Evolutionary conservation across 2,113 vertebrate species (phyloP), one percentile per base, ranked within the genome.

Genomic region (Laterallus jamaicensis): DNA sequence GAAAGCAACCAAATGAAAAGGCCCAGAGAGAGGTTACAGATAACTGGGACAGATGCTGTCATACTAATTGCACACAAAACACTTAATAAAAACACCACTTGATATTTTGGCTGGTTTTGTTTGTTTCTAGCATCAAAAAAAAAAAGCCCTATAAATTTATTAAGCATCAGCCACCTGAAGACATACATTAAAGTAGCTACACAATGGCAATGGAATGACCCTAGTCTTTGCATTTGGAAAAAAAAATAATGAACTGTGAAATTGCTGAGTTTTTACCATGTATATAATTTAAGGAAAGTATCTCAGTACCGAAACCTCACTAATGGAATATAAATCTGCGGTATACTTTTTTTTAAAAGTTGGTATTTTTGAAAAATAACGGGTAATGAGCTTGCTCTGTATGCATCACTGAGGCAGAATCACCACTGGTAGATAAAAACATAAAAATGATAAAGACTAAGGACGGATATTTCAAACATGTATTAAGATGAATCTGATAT

Each of bases 271-370:
- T 79, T 70, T 60, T 69, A 12, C 2, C 21, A 64, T 2, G 4
- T 12, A 22, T 13, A 73, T 40, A 54, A 37, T 70, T 66, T 88
- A 12, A 85, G 9, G 29, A 58, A 82, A 54, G 8, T 67, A 35
- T 12, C 11, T 66, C 12, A 42, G 8, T 66, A 52, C 24, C 56
- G 55, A 62, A 70, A 13, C 3, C 9, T 63, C 21, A 63, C 13
- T 37, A 77, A 39, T 11, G 68, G 11, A 26, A 52, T 68, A 68
- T 22, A n/a, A 85, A 60, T 22, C 15, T 74, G 2, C 39, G 44
- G 4, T 12, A 31, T 0, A 8, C 11, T 29, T 44, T 35, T n/a
- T 56, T 44, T 26, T 29, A 22, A n/a, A 54, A 10, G 3, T 35
- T 67, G 7, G 2, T 6, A 47, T 68, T 82, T 82, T 64, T 56